Base-by-base conservation (phyloP, 2,797 vertebrate species). In the Paramormyrops hopkinsi region DNA sequence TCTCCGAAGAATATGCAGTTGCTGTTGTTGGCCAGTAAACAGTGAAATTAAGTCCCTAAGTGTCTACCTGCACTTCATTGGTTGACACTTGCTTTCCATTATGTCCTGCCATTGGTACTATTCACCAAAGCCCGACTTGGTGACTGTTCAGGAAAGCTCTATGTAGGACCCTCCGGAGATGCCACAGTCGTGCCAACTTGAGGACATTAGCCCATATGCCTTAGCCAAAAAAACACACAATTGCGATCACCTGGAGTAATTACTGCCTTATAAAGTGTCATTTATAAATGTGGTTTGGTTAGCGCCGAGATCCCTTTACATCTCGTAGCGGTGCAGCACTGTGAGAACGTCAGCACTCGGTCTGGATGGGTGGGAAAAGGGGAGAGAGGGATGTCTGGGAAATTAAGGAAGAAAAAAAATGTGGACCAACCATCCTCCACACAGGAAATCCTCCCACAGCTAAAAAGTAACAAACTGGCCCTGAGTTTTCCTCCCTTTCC, bases 361-460 rank as follows among this genome's bases (percentile, higher is more conserved):
- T 25, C 7, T 8, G 25, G 84, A 54, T 1, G 51, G 11, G 25
- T 86, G 48, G 84, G 48, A 86, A 86, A 86, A 4, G 8, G 7
- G 11, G 25, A 86, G 84, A 53, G 22, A 51, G 46, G n/a, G 48
- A 33, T 33, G 3, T 12, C 22, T 54, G 50, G 84, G 48, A 86
- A 86, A 29, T 11, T 25, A 50, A 83, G 41, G 7, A 9, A 83
- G 17, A 54, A 54, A 51, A 51, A 85, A 85, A 85, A 33, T 2
- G 76, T 22, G 29, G 12, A 53, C 2, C 19, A n/a, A 85, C 7
- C 19, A 59, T 59, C 56, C 56, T 59, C 56, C 56, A 1, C 82
- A 84, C n/a, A 22, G 82, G 82, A 85, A 85, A 85, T 48, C 44
- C 41, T 85, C 46, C 44, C 82, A 48, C n/a, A 85, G n/a, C 82